Evolutionary conservation across 1,140 invertebrate genomes (phyloP), one percentile per base, ranked within the genome.

Genomic region (Penaeus chinensis): DNA sequence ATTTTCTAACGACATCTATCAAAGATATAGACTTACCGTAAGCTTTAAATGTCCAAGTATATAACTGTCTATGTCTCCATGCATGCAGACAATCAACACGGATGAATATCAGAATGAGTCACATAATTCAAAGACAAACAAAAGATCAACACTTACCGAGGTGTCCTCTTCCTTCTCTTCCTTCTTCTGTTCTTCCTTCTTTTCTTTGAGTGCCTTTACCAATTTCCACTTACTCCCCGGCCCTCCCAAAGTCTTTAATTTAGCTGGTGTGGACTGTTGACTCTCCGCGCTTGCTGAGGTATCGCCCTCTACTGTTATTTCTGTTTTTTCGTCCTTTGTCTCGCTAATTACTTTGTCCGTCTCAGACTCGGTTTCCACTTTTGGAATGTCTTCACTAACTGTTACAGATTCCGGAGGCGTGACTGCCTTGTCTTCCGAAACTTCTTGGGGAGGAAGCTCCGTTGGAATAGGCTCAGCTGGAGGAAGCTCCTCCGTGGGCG

Each of bases 181-280:
- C 84, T 91, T 90, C 89, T 95, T 90, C 89, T 95, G 96, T 92
- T 97, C 96, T 18, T 96, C 96, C 93, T 97, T 97, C 84, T 96
- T 93, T 91, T 97, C 96, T 91, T 97, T 97, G 54, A 97, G 91
- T 11, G 96, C 96, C 92, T 97, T 98, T 19, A 97, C 92, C 27
- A 97, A 92, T 92, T 97, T 97, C 97, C 97, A 98, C 92, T 97
- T 97, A 91, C 96, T 97, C 61, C 87, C 87, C 11, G 89, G 84
- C 27, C 89, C 88, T 66, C 83, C 32, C 80, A 77, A 37, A 18
- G 61, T 42, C 60, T 82, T 85, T 82, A 65, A 20, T 81, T 89
- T 85, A 22, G 71, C 81, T 20, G 84, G 63, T 19, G 78, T 27
- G 13, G 24, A 66, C n/a, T 82, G 18, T 20, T 81, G 82, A 13